Evolutionary conservation across 2,113 vertebrate species (phyloP).

Genomic region (cat (Felis catus)): F.catus_Fca126_mat1.0 CM031412.1:194866001-194866500

Average conservation of each 20-base stretch:
- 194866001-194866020: background rate
- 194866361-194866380: background rate
- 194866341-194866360: background rate
- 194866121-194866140: background rate
- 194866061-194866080: background rate
- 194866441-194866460: background rate
- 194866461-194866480: background rate
- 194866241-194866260: background rate
- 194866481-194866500: background rate
- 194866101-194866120: background rate
- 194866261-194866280: background rate
- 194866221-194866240: background rate
- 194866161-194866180: conserved; percentile 23
- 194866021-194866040: background rate
- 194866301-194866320: background rate
- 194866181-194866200: background rate
- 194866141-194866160: conserved; percentile 22
- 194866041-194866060: background rate
- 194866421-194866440: background rate
- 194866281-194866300: background rate
- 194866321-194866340: background rate
- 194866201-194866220: background rate
- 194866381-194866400: background rate
- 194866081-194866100: background rate
- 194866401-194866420: background rate